Base-by-base conservation (phyloP, 2,797 vertebrate genomes). In the Rousettus madagascariensis region DNA sequence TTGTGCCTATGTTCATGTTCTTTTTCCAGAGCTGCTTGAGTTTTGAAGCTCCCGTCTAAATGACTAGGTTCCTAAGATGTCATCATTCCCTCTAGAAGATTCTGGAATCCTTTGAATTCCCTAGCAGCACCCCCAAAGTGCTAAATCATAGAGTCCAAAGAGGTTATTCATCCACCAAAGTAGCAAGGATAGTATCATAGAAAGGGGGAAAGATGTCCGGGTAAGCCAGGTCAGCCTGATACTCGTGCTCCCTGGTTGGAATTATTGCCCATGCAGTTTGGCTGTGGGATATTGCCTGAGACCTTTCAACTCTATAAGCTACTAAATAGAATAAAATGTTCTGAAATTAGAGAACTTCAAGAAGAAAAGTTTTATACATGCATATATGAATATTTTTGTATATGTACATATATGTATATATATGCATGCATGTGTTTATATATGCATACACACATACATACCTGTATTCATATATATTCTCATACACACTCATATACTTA, bases 331-430 rank as follows among this genome's bases (percentile, higher is more conserved):
- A 93, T 90, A 97, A 96, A 98, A 97, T 86, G 96, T 98, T 90
- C 92, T 98, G 61, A 98, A 98, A 97, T 96, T 95, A 88, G 96
- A 97, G 74, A 97, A 98, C 96, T 97, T 98, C 85, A 98, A 98
- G 98, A 97, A 91, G 77, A 74, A 2, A 69, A 95, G 92, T 87
- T 97, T 17, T 78, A 33, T 24, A 16, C 41, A 8, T 38, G 24
- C 53, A n/a, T 26, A 6, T 68, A 5, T 77, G 77, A 92, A 95
- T 71, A 26, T 91, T 68, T 95, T 65, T 38, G 57, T 6, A 22
- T 22, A 12, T 28, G 11, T 16, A 28, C 33, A 0, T 30, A 20
- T 38, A 6, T 80, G 8, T 36, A 2, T 26, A 12, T 69, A 8
- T 51, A 20, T 75, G 1, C 26, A 6, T 41, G 16, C 28, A 1